Conservation (phyloP, 2,113 vertebrate species). For the Arvicanthis niloticus region DNA sequence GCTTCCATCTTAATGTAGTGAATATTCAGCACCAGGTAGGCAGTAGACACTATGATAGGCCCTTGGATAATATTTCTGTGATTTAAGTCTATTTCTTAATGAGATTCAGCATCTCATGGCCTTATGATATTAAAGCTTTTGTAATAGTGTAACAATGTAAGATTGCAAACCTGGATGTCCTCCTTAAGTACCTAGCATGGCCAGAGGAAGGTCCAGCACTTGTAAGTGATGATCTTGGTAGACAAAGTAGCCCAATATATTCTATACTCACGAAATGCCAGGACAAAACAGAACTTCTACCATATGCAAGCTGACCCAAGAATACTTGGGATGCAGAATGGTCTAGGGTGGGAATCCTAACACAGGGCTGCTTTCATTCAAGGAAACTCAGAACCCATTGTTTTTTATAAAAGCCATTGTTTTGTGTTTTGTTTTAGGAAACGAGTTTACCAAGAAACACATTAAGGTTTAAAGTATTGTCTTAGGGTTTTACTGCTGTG, state of each 20-base stretch:
- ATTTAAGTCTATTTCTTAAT: conserved; percentile 7
- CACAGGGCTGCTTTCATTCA: neutral
- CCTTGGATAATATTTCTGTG: neutral
- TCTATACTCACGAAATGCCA: neutral
- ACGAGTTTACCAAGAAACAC: neutral
- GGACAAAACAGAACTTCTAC: neutral
- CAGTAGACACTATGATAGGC: neutral
- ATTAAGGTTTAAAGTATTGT: neutral
- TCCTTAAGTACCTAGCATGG: neutral
- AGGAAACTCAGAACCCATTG: neutral
- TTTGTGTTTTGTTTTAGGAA: neutral
- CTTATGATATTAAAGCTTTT: neutral
- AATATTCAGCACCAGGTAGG: neutral
- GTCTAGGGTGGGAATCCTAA: neutral
- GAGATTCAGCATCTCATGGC: neutral
- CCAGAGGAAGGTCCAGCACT: neutral
- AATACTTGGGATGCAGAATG: neutral
- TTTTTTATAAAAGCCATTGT: neutral
- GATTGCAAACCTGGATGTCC: neutral
- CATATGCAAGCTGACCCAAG: neutral
- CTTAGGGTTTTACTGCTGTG: too few relatives aligned
- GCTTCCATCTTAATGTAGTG: neutral
- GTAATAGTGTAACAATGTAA: neutral
- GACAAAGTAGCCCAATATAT: neutral
- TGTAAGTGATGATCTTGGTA: neutral